Base-by-base conservation (phyloP, 2,113 vertebrate species). In the Pantherophis guttatus region DNA sequence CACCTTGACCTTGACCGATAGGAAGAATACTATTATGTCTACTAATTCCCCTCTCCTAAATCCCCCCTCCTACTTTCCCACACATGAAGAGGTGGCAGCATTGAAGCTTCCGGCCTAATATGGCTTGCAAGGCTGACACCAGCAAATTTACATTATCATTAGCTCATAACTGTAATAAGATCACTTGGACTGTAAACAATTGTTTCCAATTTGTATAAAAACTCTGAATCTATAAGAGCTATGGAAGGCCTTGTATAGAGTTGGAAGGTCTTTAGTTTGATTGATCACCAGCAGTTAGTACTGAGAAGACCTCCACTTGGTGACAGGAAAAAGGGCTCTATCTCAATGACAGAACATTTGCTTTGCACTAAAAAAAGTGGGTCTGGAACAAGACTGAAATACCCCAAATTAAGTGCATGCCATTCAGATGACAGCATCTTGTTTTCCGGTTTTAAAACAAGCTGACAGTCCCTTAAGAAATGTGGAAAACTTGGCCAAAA, bases 401-500 rank as follows among this genome's bases (percentile, higher is more conserved):
- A 89, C 21, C 54, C 39, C n/a, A 33, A 44, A 39, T 24, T 39
- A 89, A 58, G 33, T 58, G 23, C 55, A 89, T 58, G 21, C 55
- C 88, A 59, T 89, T 11, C 54, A 33, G 54, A 89, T 89, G 88
- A 89, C 19, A 24, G 54, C 19, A 89, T 39, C 33, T 57, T 89
- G 88, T 89, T 44, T 58, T 59, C 52, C 19, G 10, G 54, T 89
- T 89, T 57, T 89, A 24, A 15, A 89, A 11, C 5, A 57, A 58
- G 55, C 50, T 55, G 81, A 87, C 29, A 92, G 7, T 87, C 58
- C 89, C 50, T 65, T 92, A 92, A 50, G 65, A 26, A 94, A 91
- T 91, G 15, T 52, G 55, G 88, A 90, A 81, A 62, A 70, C 85
- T 92, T 89, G 48, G 24, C 70, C 54, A 12, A 85, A 55, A 59